Percentiles rank a stretch among this genome's conserved stretches.
These are phyloP conservation scores for Aspidapion aeneum DNA, from an alignment of 2,888 invertebrate genomes.

Conservation along the genomic window DNA sequence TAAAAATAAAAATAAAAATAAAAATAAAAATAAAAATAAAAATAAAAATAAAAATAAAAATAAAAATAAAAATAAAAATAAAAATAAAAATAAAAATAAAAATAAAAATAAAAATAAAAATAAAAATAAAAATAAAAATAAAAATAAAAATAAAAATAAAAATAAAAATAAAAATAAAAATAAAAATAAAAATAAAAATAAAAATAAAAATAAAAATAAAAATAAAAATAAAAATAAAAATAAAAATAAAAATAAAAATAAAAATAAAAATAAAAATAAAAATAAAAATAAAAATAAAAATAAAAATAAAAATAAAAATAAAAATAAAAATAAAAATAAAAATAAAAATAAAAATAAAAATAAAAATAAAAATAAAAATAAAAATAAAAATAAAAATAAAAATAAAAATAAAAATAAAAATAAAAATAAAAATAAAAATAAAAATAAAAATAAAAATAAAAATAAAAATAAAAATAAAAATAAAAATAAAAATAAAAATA, in stretches of 20 bases:
- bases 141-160: neutral
- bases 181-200: neutral
- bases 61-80: neutral
- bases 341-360: neutral
- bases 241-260: neutral
- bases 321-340: neutral
- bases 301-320: neutral
- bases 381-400: neutral
- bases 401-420: neutral
- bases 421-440: neutral
- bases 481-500: neutral
- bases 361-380: neutral
- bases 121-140: neutral
- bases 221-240: neutral
- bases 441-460: neutral
- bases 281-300: neutral
- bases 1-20: neutral
- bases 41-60: neutral
- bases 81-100: neutral
- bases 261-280: neutral
- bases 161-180: neutral
- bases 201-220: neutral
- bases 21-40: neutral
- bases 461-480: neutral
- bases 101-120: neutral